Evolutionary conservation across 2,888 invertebrate genomes (phyloP).

Genomic region (Eupithecia centaureata): DNA sequence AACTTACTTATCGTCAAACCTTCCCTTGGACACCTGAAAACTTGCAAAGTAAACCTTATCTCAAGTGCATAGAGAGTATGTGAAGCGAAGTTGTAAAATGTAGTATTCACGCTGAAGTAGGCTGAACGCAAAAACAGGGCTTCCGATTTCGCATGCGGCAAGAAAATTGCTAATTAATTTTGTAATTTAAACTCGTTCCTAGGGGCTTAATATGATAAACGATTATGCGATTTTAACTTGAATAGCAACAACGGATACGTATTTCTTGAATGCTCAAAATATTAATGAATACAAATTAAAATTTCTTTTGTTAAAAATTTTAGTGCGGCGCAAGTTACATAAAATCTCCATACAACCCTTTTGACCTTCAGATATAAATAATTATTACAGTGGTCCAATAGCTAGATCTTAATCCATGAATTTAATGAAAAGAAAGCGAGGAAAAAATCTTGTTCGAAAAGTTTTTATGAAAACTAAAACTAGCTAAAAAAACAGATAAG

Average conservation of each 20-base stretch:
- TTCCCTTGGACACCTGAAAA: conserved; percentile 32
- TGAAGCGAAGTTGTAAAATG: conserved; percentile 7
- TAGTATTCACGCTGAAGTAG: conserved; percentile 20
- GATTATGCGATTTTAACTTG: not conserved
- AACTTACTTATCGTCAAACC: conserved; percentile 60
- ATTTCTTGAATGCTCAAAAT: no score
- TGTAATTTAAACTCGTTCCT: conserved; percentile 22
- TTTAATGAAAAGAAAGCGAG: no score
- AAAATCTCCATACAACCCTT: no score
- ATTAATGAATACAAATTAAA: no score
- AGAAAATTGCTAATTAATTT: conserved; percentile 34
- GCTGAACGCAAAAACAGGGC: conserved; percentile 47
- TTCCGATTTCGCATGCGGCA: conserved; percentile 41
- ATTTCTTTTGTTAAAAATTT: no score
- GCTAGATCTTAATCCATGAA: no score
- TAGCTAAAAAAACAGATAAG: no score
- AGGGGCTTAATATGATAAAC: not conserved
- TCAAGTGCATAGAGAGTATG: not conserved
- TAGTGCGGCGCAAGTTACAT: no score
- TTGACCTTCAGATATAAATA: no score
- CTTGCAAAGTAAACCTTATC: conserved; percentile 38
- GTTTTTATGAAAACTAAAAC: no score
- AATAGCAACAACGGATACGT: not conserved
- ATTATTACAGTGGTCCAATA: no score
- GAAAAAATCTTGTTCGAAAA: no score